A percentile compares a stretch with the other conserved stretches of the same genome.
These are phyloP conservation scores for Nestor notabilis DNA, from an alignment of 2,113 vertebrate genomes.

Conservation along the genomic window DNA sequence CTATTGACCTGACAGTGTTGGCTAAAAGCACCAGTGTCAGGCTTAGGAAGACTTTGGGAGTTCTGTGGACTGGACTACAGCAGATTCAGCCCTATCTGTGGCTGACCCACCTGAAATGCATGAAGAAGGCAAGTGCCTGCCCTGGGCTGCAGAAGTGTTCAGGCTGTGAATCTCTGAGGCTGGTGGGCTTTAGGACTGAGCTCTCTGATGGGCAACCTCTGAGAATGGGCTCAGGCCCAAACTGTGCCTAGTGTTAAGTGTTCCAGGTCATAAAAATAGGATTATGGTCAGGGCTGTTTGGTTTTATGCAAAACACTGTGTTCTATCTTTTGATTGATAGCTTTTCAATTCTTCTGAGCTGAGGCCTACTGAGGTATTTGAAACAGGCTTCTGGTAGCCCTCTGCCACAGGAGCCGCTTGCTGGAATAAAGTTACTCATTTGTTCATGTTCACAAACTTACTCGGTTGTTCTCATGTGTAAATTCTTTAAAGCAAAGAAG, in stretches of 20 bases:
- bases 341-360: neutral
- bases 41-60: neutral
- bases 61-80: neutral
- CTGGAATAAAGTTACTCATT: neutral
- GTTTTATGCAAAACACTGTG: neutral
- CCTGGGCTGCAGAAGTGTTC: neutral
- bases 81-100: neutral
- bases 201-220: neutral
- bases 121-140: neutral
- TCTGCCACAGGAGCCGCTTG: neutral
- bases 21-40: neutral
- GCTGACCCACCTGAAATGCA: neutral
- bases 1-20: neutral
- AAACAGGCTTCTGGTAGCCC: neutral
- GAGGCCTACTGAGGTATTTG: neutral
- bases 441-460: neutral
- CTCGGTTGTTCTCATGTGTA: neutral
- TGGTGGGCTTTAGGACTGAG: neutral
- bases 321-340: neutral
- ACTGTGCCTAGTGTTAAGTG: neutral
- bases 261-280: neutral
- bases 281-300: neutral
- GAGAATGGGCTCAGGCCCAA: neutral
- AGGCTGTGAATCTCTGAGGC: neutral
- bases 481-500: neutral